Base-by-base conservation (phyloP, 2,113 vertebrate genomes). In the Rhinogobius similis region DNA sequence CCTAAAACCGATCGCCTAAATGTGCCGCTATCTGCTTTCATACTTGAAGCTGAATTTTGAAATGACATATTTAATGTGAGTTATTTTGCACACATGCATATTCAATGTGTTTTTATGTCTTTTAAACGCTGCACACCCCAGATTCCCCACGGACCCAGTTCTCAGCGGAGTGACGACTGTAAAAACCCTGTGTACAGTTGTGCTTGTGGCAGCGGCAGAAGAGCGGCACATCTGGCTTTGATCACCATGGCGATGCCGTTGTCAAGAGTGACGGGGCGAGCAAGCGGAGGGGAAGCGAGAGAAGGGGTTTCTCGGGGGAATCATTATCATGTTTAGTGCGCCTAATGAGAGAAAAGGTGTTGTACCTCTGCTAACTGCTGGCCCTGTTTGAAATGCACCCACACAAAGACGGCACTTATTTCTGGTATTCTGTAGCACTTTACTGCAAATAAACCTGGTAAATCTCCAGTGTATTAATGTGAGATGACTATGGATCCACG, bases 251-350 rank as follows among this genome's bases (percentile, higher is more conserved):
- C 67, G 76, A 87, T 78, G 84, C 79, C 55, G 68, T 78, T 70
- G 79, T 73, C 64, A 84, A 87, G 84, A 88, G 85, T 87, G 85
- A 90, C 84, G 64, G 88, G 87, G 83, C 85, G 85, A 83, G 78
- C 65, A 26, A 56, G 53, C 23, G 13, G 29, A 58, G 55, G 24
- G 24, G 5, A 79, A 84, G 76, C 63, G 59, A 68, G n/a, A 70
- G 86, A 81, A 68, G 55, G 66, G 14, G 29, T 50, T 32, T 85
- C 91, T 85, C 87, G 0, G 62, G 90, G 87, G 92, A 90, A 86
- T 90, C 87, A 90, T 92, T 93, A 92, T 90, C 83, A 78, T 87
- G 87, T 92, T 93, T 92, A 93, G 86, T 77, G 70, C 76, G 78
- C 83, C 87, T 93, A 93, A 93, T 92, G 91, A 92, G 86, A 86